Evolutionary conservation across 1,140 invertebrate species (phyloP).

Genomic region (Drosophila athabasca): DNA sequence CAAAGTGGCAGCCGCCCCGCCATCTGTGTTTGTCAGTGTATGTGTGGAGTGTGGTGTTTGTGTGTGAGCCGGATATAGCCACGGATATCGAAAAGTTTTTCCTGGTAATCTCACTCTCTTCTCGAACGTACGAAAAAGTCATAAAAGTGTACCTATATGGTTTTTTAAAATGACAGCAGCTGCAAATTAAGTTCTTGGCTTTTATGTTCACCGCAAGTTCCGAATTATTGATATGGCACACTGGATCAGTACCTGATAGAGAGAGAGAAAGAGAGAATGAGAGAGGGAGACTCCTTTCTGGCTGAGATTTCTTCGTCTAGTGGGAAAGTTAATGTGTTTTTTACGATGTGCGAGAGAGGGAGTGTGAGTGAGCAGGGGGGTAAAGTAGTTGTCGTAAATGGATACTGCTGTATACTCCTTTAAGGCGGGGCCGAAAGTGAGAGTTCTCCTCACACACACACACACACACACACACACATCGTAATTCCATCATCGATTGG

Average conservation of each 20-base stretch:
- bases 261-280: too few species aligned
- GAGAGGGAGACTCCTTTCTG: constrained; percentile 5
- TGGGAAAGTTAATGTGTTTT: constrained; percentile 4
- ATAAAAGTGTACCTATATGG: constrained; percentile 68
- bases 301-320: constrained; percentile 16
- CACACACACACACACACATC: constrained; percentile 21
- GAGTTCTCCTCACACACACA: not conserved
- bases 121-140: constrained; percentile 29
- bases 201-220: constrained; percentile 74
- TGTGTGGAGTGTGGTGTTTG: constrained; percentile 13
- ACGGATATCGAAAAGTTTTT: constrained; percentile 78
- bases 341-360: constrained; percentile 21
- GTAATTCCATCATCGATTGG: constrained; percentile 17
- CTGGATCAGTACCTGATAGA: not conserved
- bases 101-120: constrained; percentile 37
- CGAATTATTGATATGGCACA: constrained; percentile 73
- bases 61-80: constrained; percentile 63
- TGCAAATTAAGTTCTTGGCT: constrained; percentile 81
- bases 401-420: not conserved
- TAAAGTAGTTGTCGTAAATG: constrained; percentile 24
- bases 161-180: constrained; percentile 74
- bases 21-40: constrained; percentile 24
- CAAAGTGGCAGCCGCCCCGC: constrained; percentile 58
- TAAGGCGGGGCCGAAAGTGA: not conserved
- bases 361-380: too few species aligned